phyloP scores from a whole-genome alignment of 1,140 invertebrate genomes.

The Polypedilum vanderplanki region DNA sequence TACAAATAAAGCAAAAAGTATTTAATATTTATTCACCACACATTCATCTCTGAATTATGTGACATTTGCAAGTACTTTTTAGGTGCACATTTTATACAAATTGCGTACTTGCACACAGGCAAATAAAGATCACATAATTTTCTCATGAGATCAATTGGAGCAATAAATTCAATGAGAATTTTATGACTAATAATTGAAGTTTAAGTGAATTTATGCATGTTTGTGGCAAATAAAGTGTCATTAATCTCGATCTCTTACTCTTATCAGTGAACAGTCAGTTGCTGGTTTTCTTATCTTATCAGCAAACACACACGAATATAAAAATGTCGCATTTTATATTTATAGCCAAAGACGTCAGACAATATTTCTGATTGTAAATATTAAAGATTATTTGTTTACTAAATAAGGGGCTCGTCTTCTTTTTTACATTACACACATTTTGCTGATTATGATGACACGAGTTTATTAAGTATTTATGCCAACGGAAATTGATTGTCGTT shows the following conservation, averaged over 20 bases:
- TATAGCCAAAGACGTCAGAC: not conserved
- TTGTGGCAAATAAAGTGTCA: not conserved
- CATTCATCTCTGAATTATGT: too few relatives aligned
- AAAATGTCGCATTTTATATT: not conserved
- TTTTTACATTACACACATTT: not conserved
- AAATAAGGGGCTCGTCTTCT: not conserved
- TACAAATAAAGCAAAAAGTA: too few relatives aligned
- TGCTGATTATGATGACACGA: not conserved
- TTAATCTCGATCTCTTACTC: not conserved
- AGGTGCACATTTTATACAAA: not conserved
- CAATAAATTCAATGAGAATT: not conserved
- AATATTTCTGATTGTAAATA: not conserved
- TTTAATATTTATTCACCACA: too few relatives aligned
- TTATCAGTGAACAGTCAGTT: not conserved
- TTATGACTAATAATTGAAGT: not conserved
- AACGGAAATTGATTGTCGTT: too few relatives aligned
- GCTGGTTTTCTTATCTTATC: not conserved
- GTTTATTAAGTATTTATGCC: not conserved
- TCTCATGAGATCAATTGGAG: not conserved
- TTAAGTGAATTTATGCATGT: not conserved
- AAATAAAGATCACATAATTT: not conserved
- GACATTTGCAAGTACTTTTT: not conserved
- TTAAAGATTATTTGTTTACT: too few relatives aligned
- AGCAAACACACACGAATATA: not conserved
- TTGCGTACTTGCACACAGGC: slow-evolving; percentile 8